A percentile compares a stretch with the other conserved stretches of the same genome.
Conservation (phyloP, 1,140 invertebrate genomes). For the Eupristina koningsbergeri region DNA sequence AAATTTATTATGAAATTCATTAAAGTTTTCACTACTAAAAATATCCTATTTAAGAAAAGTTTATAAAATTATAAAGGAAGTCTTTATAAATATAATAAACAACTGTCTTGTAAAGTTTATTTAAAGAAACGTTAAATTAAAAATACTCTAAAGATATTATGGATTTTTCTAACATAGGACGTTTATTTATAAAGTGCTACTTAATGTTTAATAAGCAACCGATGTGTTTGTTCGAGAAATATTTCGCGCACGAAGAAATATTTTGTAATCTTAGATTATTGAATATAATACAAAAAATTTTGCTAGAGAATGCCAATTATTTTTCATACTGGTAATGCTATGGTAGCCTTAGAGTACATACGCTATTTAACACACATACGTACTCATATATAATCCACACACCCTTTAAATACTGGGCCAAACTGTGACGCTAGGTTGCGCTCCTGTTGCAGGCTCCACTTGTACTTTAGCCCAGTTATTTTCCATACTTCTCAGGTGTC, state of each 20-base stretch:
- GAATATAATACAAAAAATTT: constrained; percentile 25
- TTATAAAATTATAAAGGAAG: not conserved
- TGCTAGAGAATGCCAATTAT: constrained; percentile 25
- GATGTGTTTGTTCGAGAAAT: not conserved
- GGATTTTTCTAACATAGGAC: not conserved
- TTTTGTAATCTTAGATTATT: not conserved
- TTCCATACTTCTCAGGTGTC: not conserved
- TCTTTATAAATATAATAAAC: not conserved
- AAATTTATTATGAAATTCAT: not conserved
- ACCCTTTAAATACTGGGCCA: not conserved
- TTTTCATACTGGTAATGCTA: constrained; percentile 4
- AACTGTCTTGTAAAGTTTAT: no score
- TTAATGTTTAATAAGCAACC: not conserved
- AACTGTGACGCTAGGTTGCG: not conserved
- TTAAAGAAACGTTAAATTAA: no score
- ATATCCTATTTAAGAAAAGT: constrained; percentile 16
- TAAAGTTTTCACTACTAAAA: not conserved
- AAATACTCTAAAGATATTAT: not conserved
- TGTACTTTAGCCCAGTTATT: not conserved
- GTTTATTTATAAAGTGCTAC: not conserved
- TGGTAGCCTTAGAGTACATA: constrained; percentile 11
- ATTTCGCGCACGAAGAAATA: not conserved
- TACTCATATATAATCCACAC: not conserved
- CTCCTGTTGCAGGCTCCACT: not conserved
- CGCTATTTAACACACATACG: not conserved